Evolutionary conservation across 2,113 vertebrate genomes (phyloP), one percentile per base, ranked within the genome.

Genomic region (Pyxicephalus adspersus): DNA sequence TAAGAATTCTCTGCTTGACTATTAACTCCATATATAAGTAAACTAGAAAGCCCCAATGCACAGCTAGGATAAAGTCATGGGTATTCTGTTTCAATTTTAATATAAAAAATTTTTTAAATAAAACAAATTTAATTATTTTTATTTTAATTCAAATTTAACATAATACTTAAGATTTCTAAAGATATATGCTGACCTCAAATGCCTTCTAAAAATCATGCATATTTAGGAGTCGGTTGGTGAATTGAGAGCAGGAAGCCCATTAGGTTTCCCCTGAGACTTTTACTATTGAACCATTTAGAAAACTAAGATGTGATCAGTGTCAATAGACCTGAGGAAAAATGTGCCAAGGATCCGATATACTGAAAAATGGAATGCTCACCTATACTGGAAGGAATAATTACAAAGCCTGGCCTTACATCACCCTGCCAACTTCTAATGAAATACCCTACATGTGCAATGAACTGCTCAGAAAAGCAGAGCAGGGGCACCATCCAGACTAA

Each of bases 271-370:
- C 18, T 25, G 51, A 73, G 52, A 34, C 5, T 75, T 31, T 57
- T 25, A n/a, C 60, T 38, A 38, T 75, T 45, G 5, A 45, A 4
- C 28, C 29, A 76, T 63, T 76, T 76, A 63, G 22, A 4, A 63
- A 34, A 5, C 2, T 9, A 11, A 45, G 34, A 7, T 4, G 7
- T 31, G 11, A 38, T 13, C 55, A 22, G 54, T 17, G 18, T 23
- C 4, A 19, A 1, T 51, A 23, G 17, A 76, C 63, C 31, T 75
- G 55, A 23, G 13, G 17, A 19, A 19, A 63, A 34, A 76, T 17
- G 38, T 51, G 34, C 15, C 58, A 76, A 28, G 29, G 5, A 1
- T 6, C 34, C 50, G 2, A 76, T 64, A 51, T 25, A 50, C 2
- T 1, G 23, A 52, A 18, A 45, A 50, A 64, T 52, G 18, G 28